Percentiles rank a stretch among this genome's conserved stretches.
Evolutionary conservation across 2,888 invertebrate species (phyloP).

Genomic region (Plutella xylostella): DNA sequence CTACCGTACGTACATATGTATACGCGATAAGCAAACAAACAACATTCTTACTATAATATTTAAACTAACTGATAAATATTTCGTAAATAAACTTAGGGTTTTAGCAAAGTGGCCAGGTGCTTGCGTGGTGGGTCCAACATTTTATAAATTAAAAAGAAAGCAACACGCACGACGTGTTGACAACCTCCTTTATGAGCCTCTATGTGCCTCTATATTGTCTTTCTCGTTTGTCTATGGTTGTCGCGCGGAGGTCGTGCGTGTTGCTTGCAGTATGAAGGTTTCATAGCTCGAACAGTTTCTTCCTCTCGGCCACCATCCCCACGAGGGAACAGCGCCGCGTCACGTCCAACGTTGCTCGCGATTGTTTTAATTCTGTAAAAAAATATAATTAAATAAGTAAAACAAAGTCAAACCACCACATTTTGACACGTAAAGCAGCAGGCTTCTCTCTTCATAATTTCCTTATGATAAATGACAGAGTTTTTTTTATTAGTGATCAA

Average conservation of each 20-base stretch:
- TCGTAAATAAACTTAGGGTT: constrained; percentile 12
- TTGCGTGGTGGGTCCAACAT: constrained; percentile 48
- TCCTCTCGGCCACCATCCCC: constrained; percentile 81
- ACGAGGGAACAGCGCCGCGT: constrained; percentile 56
- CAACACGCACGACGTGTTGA: no score
- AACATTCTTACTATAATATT: neutral
- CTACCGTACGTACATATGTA: neutral
- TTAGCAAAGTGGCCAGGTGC: constrained; percentile 55
- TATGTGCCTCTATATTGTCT: no score
- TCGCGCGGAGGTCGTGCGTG: neutral
- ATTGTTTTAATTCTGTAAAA: constrained; percentile 45
- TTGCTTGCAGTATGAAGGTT: neutral
- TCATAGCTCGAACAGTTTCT: constrained; percentile 74
- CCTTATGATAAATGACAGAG: no score
- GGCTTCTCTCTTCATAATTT: no score
- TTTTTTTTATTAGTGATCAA: no score
- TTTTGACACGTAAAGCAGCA: neutral
- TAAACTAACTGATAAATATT: neutral
- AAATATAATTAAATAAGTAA: neutral
- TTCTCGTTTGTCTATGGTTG: no score
- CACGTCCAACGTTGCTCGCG: neutral
- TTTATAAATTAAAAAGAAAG: no score
- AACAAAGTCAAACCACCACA: neutral
- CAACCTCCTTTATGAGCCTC: no score
- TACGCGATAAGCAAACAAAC: no score